A percentile compares a stretch with the other conserved stretches of the same genome.
phyloP scores from a whole-genome alignment of 2,888 invertebrate genomes.

The Epistrophe eligans region DNA sequence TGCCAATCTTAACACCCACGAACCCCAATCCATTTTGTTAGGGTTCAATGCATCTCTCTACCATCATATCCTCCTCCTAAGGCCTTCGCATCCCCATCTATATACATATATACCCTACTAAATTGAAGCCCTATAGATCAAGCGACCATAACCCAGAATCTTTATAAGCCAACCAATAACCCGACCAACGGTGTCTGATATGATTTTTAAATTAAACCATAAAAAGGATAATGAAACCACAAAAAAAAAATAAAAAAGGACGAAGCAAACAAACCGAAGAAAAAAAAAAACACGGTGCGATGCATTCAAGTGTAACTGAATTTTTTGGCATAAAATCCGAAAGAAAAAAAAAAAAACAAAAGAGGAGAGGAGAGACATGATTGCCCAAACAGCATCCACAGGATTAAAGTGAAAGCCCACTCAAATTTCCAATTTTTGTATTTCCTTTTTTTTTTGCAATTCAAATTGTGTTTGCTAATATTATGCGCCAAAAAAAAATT shows the following conservation, averaged over 20 bases:
- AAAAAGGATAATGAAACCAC: slow-evolving; percentile 72
- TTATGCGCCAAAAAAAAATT: slow-evolving; percentile 71
- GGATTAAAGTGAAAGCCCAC: slow-evolving; percentile 37
- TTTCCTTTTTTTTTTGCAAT: slow-evolving; percentile 76
- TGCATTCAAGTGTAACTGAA: slow-evolving; percentile 69
- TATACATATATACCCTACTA: not conserved
- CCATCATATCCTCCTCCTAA: not conserved
- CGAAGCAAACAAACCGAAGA: slow-evolving; percentile 9
- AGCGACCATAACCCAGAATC: slow-evolving; percentile 46
- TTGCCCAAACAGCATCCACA: slow-evolving; percentile 46
- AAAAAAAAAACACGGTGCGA: slow-evolving; percentile 4
- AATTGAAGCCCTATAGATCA: slow-evolving; percentile 29
- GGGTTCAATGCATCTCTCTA: slow-evolving; percentile 51
- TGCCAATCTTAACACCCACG: slow-evolving; percentile 35
- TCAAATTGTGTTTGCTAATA: slow-evolving; percentile 79
- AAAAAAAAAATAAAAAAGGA: slow-evolving; percentile 2
- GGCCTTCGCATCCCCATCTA: not conserved
- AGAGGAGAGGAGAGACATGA: slow-evolving; percentile 38
- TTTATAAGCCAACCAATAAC: slow-evolving; percentile 65
- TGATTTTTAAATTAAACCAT: slow-evolving; percentile 76
- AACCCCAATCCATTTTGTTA: slow-evolving; percentile 44
- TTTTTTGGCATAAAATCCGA: slow-evolving; percentile 66
- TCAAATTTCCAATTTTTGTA: slow-evolving; percentile 45
- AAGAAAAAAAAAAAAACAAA: not conserved
- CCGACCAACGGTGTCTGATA: slow-evolving; percentile 72